Conservation (phyloP, 2,888 invertebrate genomes). For the Notodonta ziczac region DNA sequence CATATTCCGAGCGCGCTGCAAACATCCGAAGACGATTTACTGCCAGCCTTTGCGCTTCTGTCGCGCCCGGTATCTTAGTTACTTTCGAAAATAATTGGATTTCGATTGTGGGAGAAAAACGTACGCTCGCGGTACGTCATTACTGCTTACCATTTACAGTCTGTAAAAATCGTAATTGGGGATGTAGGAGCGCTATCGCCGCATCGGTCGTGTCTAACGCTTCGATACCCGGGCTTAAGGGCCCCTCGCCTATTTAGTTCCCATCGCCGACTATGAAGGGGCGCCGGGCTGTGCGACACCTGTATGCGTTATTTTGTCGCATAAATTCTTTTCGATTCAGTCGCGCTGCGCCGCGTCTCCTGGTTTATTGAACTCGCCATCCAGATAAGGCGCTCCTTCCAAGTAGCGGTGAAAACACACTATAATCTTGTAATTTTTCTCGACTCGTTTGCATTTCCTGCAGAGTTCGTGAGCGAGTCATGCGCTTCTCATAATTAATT, state of each 20-base stretch:
- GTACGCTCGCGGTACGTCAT: constrained; percentile 70
- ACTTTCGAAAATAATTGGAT: constrained; percentile 83
- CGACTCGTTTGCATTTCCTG: constrained; percentile 68
- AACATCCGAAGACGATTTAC: constrained; percentile 78
- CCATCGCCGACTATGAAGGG: constrained; percentile 74
- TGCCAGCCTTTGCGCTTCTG: constrained; percentile 68
- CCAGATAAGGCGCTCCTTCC: constrained; percentile 68
- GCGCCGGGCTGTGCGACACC: constrained; percentile 73
- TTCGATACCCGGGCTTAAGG: constrained; percentile 66
- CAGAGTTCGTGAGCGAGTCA: constrained; percentile 65
- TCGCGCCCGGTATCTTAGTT: constrained; percentile 75
- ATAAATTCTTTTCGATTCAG: constrained; percentile 78
- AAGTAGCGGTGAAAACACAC: constrained; percentile 63
- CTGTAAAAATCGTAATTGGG: constrained; percentile 79
- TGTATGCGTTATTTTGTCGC: constrained; percentile 81
- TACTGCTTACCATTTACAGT: constrained; percentile 79
- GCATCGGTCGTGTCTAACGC: constrained; percentile 74
- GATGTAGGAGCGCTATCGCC: constrained; percentile 65
- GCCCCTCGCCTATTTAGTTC: constrained; percentile 71
- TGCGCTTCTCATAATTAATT: constrained; percentile 74
- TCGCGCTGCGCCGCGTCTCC: constrained; percentile 59
- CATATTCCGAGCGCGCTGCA: constrained; percentile 82
- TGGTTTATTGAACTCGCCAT: constrained; percentile 77
- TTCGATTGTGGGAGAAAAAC: constrained; percentile 80
- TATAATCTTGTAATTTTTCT: constrained; percentile 67